Evolutionary conservation across 53 echinoderm and acorn worm species (phyloP).

Genomic region (Crossaster papposus): DNA sequence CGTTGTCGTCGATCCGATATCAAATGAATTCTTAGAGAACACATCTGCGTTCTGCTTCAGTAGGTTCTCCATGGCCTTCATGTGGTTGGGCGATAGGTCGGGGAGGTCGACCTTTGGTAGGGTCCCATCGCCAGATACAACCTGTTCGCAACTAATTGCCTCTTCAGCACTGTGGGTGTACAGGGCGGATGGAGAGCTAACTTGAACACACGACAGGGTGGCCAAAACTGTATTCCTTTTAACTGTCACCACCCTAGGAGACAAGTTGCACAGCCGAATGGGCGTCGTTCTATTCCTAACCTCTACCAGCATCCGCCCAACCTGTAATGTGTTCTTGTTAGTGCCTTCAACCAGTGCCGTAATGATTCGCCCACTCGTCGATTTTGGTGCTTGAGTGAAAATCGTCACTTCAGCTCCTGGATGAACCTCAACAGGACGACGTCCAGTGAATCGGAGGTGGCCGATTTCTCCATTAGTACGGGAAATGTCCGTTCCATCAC

Average conservation of each 20-base stretch:
- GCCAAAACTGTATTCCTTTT: not conserved
- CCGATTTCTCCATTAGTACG: too few relatives aligned
- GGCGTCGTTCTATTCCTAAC: not conserved
- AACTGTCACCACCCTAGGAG: not conserved
- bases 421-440: too few relatives aligned
- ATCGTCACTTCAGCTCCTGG: too few relatives aligned
- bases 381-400: not conserved
- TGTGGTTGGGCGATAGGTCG: not conserved
- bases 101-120: too few relatives aligned
- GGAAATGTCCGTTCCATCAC: too few relatives aligned
- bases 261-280: not conserved
- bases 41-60: too few relatives aligned
- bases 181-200: too few relatives aligned
- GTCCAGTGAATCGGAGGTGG: too few relatives aligned
- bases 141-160: too few relatives aligned
- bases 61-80: not conserved
- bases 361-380: too few relatives aligned
- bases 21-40: slow-evolving; percentile 18
- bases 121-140: too few relatives aligned
- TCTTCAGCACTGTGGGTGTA: too few relatives aligned
- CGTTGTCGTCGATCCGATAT: slow-evolving; percentile 28
- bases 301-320: slow-evolving; percentile 8
- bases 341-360: slow-evolving; percentile 14
- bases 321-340: not conserved
- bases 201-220: not conserved